A percentile compares a stretch with the other conserved stretches of the same genome.
Conservation (phyloP, 1,140 invertebrate species). For the Scaptodrosophila lebanonensis region DNA sequence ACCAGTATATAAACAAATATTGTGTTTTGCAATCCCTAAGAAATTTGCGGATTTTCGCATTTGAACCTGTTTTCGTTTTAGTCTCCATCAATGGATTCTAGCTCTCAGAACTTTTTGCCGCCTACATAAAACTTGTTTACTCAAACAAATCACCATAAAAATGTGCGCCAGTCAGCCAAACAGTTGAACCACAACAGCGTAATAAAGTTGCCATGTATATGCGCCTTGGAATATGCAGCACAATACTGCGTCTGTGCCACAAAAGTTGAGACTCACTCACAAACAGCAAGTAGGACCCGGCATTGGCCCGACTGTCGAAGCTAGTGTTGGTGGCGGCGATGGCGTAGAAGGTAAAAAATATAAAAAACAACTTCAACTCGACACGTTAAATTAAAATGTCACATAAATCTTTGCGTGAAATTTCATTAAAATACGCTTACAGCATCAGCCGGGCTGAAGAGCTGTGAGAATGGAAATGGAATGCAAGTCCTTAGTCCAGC, state of each 20-base stretch:
- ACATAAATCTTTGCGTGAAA: slow-evolving; percentile 73
- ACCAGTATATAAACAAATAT: too few relatives aligned
- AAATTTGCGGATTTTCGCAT: too few relatives aligned
- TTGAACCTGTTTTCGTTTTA: too few relatives aligned
- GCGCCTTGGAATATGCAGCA: slow-evolving; percentile 1
- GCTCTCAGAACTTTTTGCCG: slow-evolving; percentile 44
- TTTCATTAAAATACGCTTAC: slow-evolving; percentile 75
- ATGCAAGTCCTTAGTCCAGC: slow-evolving; percentile 18
- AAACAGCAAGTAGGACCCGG: slow-evolving; percentile 35
- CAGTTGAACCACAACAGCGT: slow-evolving; percentile 32
- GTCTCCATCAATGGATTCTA: too few relatives aligned
- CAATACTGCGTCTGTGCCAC: slow-evolving; percentile 59
- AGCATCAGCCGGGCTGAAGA: slow-evolving; percentile 27
- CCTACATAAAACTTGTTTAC: slow-evolving; percentile 15
- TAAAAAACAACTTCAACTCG: slow-evolving; percentile 67
- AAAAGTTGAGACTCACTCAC: slow-evolving; percentile 56
- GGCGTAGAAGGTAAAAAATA: slow-evolving; percentile 32
- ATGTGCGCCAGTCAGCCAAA: not conserved
- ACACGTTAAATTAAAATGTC: slow-evolving; percentile 76
- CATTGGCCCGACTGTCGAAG: slow-evolving; percentile 19
- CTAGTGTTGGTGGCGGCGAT: not conserved
- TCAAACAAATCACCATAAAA: too few relatives aligned
- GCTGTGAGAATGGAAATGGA: not conserved
- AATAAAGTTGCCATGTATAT: slow-evolving; percentile 58
- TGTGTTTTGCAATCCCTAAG: too few relatives aligned